Percentiles rank a stretch among this genome's conserved stretches.
Evolutionary conservation across 1,140 invertebrate genomes (phyloP).

Genomic region (Penaeus vannamei): DNA sequence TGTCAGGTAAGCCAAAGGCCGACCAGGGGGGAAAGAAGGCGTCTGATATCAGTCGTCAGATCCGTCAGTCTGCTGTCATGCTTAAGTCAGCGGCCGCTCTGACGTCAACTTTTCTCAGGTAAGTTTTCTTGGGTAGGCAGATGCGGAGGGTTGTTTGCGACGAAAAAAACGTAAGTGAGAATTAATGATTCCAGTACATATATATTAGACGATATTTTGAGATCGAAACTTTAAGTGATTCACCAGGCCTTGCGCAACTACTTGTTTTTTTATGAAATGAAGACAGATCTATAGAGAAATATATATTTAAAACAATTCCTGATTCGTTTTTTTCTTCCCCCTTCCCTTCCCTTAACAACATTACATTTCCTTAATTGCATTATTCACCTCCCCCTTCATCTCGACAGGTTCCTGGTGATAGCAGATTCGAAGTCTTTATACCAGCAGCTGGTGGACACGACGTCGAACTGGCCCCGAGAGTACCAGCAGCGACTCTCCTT

Average conservation of each 20-base stretch:
- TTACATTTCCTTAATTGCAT: neutral
- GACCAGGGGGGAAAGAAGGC: conserved; percentile 40
- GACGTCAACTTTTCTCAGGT: conserved; percentile 49
- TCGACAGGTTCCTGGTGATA: conserved; percentile 58
- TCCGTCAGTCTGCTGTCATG: conserved; percentile 59
- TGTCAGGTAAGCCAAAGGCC: conserved; percentile 9
- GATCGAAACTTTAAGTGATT: too few species aligned
- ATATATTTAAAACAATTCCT: neutral
- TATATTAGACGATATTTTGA: too few species aligned
- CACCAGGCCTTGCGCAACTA: too few species aligned
- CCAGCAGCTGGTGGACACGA: conserved; percentile 6
- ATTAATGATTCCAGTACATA: too few species aligned
- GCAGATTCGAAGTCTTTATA: conserved; percentile 58
- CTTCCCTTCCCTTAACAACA: neutral
- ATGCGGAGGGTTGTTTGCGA: too few species aligned
- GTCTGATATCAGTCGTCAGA: conserved; percentile 49
- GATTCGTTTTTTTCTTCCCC: neutral
- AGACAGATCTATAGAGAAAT: too few species aligned
- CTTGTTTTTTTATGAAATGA: too few species aligned
- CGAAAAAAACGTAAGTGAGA: too few species aligned
- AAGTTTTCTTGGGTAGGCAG: neutral
- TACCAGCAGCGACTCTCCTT: conserved; percentile 41
- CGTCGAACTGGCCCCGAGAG: conserved; percentile 38
- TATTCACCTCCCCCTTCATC: neutral
- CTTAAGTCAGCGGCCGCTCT: conserved; percentile 62